Conservation (phyloP, 2,888 invertebrate species). For the Bellardia bayeri region DNA sequence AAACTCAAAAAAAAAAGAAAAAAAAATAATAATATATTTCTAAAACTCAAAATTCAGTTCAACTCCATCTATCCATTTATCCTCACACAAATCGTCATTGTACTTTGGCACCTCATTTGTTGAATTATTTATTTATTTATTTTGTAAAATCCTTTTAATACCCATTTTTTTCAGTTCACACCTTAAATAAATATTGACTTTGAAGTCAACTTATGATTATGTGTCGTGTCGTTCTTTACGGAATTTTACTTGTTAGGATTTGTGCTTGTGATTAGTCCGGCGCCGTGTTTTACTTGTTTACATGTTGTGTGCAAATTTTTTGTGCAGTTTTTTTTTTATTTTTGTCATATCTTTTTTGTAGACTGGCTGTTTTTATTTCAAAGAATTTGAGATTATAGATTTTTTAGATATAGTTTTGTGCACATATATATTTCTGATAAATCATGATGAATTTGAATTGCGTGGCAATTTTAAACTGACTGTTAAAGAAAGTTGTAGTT, state of each 20-base stretch:
- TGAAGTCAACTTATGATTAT: conserved; percentile 75
- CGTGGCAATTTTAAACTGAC: not conserved
- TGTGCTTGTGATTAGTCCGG: conserved; percentile 24
- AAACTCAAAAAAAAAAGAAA: conserved; percentile 33
- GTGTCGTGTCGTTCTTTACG: conserved; percentile 18
- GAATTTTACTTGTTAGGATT: not conserved
- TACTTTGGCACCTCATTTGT: conserved; percentile 62
- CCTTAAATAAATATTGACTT: conserved; percentile 81
- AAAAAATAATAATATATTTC: not conserved
- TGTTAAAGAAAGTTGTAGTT: not conserved
- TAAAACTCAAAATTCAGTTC: conserved; percentile 9
- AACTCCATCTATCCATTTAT: not conserved
- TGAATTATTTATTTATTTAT: conserved; percentile 60
- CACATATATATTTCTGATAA: not conserved
- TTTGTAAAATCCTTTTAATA: conserved; percentile 53
- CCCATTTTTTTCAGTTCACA: conserved; percentile 70
- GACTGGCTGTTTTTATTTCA: conserved; percentile 24
- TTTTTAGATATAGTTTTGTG: not conserved
- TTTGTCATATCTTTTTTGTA: not conserved
- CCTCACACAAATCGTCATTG: not conserved
- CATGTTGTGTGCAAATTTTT: conserved; percentile 5
- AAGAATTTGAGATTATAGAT: conserved; percentile 29
- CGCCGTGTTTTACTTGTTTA: conserved; percentile 34
- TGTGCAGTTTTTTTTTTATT: conserved; percentile 6
- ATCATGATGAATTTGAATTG: conserved; percentile 1